Evolutionary conservation across 2,113 vertebrate species (phyloP), one percentile per base, ranked within the genome.

Genomic region (Cyrtonyx montezumae): DNA sequence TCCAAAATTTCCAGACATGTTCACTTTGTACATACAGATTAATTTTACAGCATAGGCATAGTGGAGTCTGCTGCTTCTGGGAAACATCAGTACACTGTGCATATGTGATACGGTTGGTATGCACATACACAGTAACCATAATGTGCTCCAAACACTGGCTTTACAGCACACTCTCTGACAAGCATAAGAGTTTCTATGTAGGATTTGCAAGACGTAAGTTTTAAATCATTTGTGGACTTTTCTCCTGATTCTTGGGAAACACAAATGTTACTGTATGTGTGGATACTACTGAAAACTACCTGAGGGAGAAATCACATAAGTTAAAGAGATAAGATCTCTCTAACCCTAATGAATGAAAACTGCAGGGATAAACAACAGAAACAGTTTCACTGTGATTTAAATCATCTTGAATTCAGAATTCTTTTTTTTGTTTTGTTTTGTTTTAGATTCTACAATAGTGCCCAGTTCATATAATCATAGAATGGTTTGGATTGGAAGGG

Each of bases 1-100:
- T 83, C 91, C 93, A 91, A 42, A 91, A 88, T 95, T 90, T 91
- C 85, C 94, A 95, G 91, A 94, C 68, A 32, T 32, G 34, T 70
- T 90, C 76, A 78, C 63, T 88, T 20, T 67, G 65, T 65, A 70
- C 1, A 0, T 43, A 67, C 79, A 93, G 82, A 94, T 91, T 88
- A 88, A 82, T 18, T 93, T 83, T 87, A 68, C 71, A 85, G 59
- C 23, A 70, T 14, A 92, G 45, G 23, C 81, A 37, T 2, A 56
- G 43, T 4, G 18, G 18, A 89, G 14, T 34, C 67, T 80, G 48
- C n/a, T 69, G 28, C 14, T 85, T 74, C 94, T 96, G 94, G 93
- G 59, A 95, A 90, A 80, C 21, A 80, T 96, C 91, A 88, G 37
- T 32, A 8, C 9, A 2, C 6, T 8, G 12, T 49, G 37, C 32